Percentiles rank a stretch among this genome's conserved stretches.
These are phyloP conservation scores for Podarcis muralis DNA, from an alignment of 2,113 vertebrate genomes.

Conservation along the genomic window DNA sequence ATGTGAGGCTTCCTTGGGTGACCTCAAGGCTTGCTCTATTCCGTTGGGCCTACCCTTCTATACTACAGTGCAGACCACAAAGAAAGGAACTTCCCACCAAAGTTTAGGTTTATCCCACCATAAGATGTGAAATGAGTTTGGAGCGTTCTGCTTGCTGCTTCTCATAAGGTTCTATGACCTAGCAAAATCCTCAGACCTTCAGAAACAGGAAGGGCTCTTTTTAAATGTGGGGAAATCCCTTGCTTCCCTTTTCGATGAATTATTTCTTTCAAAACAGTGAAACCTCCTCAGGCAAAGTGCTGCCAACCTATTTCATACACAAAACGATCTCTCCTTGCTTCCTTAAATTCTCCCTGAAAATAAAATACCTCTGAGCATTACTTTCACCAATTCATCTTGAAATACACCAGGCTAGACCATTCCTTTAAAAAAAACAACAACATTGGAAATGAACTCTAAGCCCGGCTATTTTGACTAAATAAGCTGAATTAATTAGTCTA, in stretches of 20 bases:
- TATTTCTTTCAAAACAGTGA: conserved; percentile 49
- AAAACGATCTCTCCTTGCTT: conserved; percentile 40
- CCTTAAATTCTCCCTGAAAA: conserved; percentile 44
- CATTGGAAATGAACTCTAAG: conserved; percentile 18
- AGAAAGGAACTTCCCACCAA: neutral
- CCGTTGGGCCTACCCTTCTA: neutral
- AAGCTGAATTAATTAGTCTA: conserved; percentile 16
- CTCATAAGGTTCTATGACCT: conserved; percentile 9
- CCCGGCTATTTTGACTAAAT: conserved; percentile 28
- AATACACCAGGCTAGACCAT: conserved; percentile 27
- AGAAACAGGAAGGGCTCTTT: conserved; percentile 19
- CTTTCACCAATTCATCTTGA: conserved; percentile 38
- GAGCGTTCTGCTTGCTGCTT: neutral
- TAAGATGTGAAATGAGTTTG: neutral
- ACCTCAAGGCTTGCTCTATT: neutral
- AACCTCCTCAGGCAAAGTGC: conserved; percentile 54
- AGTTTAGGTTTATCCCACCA: neutral
- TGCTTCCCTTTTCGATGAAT: conserved; percentile 35
- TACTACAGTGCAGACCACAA: neutral
- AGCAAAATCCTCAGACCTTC: neutral
- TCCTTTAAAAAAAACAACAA: neutral
- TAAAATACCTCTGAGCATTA: neutral
- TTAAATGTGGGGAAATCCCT: conserved; percentile 11
- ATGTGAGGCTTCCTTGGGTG: too few species aligned
- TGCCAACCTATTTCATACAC: conserved; percentile 45